These are phyloP conservation scores for Oscheius sp. DNA, from an alignment of 1,140 invertebrate genomes.

Conservation along the genomic window DNA sequence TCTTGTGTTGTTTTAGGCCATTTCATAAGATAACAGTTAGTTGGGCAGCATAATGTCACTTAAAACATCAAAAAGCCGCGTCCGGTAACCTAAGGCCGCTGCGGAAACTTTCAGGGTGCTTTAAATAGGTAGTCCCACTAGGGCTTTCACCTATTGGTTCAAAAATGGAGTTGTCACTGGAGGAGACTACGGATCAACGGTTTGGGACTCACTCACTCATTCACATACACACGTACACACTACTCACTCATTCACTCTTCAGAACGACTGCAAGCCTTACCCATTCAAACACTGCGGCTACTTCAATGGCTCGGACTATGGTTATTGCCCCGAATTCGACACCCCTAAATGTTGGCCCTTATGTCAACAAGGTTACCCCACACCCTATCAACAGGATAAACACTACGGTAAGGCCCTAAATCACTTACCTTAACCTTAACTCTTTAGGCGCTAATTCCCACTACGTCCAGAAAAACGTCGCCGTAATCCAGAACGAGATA, in stretches of 20 bases:
- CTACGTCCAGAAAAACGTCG: not conserved
- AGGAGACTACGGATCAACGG: constrained; percentile 73
- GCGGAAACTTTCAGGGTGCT: no score
- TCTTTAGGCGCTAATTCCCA: not conserved
- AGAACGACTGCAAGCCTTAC: constrained; percentile 58
- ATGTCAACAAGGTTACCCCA: constrained; percentile 66
- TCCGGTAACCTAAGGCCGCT: no score
- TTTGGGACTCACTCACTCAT: no score
- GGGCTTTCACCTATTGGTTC: constrained; percentile 81
- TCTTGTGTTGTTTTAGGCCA: no score
- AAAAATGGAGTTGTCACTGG: constrained; percentile 72
- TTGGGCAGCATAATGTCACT: not conserved
- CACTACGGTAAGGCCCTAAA: constrained; percentile 73
- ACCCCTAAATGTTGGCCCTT: constrained; percentile 69
- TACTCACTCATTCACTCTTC: not conserved
- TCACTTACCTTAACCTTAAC: no score
- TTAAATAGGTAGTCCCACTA: no score
- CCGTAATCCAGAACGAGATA: not conserved
- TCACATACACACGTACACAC: no score
- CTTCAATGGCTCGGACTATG: constrained; percentile 59
- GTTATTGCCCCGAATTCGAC: constrained; percentile 68
- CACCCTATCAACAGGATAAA: constrained; percentile 73
- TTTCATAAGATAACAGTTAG: no score
- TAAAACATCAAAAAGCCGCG: no score
- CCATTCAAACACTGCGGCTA: not conserved